phyloP scores from a whole-genome alignment of 2,113 vertebrate species.

The Crotophaga sulcirostris region DNA sequence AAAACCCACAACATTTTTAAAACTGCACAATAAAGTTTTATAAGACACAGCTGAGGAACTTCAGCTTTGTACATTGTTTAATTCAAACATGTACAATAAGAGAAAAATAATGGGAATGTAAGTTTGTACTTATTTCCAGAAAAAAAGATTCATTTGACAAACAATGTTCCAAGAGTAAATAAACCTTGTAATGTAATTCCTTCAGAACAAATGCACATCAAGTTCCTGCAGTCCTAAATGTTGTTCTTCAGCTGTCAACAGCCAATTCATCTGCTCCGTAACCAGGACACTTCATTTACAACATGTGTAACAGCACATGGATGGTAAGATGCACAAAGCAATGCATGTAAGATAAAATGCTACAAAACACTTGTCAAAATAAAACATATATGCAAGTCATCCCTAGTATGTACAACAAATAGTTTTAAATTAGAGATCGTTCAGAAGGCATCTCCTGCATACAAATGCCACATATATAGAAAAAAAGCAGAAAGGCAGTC shows the following conservation, averaged over 20 bases:
- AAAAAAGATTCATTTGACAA: conserved; percentile 65
- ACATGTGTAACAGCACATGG: neutral
- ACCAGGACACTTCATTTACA: conserved; percentile 32
- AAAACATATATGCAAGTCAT: conserved; percentile 36
- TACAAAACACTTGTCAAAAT: conserved; percentile 52
- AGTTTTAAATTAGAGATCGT: conserved; percentile 55
- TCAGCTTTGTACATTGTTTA: conserved; percentile 67
- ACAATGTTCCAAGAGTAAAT: conserved; percentile 28
- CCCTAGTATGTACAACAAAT: conserved; percentile 47
- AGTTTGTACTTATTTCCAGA: conserved; percentile 72
- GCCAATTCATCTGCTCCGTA: conserved; percentile 29
- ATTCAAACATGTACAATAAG: conserved; percentile 68
- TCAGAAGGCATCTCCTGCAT: conserved; percentile 45
- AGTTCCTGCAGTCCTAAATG: conserved; percentile 38
- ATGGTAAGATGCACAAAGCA: conserved; percentile 10
- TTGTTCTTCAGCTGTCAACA: conserved; percentile 38
- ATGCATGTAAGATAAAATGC: neutral
- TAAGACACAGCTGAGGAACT: conserved; percentile 28
- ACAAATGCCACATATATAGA: neutral
- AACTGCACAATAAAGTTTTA: conserved; percentile 42
- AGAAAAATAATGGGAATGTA: conserved; percentile 70
- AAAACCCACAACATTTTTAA: neutral
- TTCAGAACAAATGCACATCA: conserved; percentile 60
- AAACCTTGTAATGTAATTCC: conserved; percentile 54
- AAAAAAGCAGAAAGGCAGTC: conserved; percentile 28